These are phyloP conservation scores for Eutolmus rufibarbis DNA, from an alignment of 2,888 invertebrate species.

Conservation along the genomic window DNA sequence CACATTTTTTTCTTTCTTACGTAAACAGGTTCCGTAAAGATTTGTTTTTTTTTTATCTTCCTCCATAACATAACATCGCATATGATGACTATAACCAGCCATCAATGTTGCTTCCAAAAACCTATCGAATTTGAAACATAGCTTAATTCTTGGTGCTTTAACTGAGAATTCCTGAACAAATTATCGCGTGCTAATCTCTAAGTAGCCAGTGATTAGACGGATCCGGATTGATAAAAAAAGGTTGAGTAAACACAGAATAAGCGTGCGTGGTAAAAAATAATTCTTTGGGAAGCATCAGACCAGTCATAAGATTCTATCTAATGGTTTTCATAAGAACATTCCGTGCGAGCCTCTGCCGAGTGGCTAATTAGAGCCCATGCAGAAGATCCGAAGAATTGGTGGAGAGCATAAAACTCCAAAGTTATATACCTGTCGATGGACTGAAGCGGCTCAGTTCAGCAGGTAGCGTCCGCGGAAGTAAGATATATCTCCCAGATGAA, in stretches of 20 bases:
- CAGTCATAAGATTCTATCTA: background rate
- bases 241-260: background rate
- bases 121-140: background rate
- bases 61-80: background rate
- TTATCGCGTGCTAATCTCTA: background rate
- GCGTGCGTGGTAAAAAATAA: background rate
- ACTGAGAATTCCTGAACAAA: background rate
- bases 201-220: background rate
- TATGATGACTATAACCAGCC: background rate
- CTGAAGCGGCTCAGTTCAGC: background rate
- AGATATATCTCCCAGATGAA: background rate
- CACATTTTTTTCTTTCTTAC: background rate
- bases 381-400: background rate
- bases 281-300: background rate
- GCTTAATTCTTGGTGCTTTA: background rate
- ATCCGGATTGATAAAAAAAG: background rate
- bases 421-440: slow-evolving; percentile 7
- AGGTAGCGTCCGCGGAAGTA: background rate
- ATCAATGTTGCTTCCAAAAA: background rate
- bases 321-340: background rate
- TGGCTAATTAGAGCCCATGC: background rate
- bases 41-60: background rate
- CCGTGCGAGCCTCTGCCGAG: background rate
- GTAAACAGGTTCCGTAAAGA: background rate
- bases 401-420: background rate